These are phyloP conservation scores for Esperia sulphurella DNA, from an alignment of 2,888 invertebrate species.

Conservation along the genomic window DNA sequence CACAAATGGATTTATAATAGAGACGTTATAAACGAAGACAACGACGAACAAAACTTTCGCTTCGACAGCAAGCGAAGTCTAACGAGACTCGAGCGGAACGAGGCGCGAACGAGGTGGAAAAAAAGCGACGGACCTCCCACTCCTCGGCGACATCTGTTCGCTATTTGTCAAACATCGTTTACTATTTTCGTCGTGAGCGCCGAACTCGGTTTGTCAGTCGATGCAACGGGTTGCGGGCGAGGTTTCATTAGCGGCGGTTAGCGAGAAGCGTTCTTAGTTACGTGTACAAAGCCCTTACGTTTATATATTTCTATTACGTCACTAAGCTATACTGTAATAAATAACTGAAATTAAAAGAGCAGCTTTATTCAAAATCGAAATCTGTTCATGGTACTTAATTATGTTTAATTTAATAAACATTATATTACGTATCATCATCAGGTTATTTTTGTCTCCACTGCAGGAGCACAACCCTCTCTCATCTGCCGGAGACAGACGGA, in stretches of 20 bases:
- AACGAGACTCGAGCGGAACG: constrained; percentile 1
- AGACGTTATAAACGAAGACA: background rate
- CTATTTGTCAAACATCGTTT: constrained; percentile 74
- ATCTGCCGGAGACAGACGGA: no score
- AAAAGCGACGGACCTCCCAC: constrained; percentile 35
- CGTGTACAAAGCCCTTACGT: no score
- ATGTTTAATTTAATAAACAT: no score
- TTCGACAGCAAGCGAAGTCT: constrained; percentile 1
- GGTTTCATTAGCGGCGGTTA: constrained; percentile 5
- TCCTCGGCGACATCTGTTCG: constrained; percentile 57
- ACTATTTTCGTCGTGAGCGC: constrained; percentile 59
- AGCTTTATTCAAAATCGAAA: no score
- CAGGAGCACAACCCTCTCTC: no score
- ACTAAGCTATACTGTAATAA: no score
- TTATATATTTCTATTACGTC: no score
- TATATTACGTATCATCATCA: no score
- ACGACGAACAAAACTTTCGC: constrained; percentile 4
- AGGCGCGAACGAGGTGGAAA: constrained; percentile 20
- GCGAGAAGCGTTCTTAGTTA: constrained; percentile 9
- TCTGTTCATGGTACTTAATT: no score
- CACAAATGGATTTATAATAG: background rate
- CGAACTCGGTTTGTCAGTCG: constrained; percentile 43
- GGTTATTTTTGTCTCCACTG: no score
- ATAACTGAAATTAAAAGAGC: no score
- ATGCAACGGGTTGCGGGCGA: constrained; percentile 27